Evolutionary conservation across 2,797 vertebrate genomes (phyloP).

Genomic region (Spinibarbus caldwelli): DNA sequence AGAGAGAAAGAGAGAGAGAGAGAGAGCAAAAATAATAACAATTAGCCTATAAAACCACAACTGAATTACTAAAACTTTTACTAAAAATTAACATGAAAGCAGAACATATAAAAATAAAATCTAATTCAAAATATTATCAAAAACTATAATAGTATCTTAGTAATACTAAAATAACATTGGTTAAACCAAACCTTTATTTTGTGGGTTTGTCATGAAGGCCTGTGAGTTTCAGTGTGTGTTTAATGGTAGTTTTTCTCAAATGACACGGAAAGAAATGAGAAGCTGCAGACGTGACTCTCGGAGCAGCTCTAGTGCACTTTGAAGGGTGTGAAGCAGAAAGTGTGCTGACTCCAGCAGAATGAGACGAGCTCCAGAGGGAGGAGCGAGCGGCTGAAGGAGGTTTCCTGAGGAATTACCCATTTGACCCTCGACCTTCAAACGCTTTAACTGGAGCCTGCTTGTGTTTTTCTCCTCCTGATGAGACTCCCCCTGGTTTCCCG

Average conservation of each 20-base stretch:
- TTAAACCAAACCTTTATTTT: not conserved
- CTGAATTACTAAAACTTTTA: too few species aligned
- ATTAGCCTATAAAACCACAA: too few species aligned
- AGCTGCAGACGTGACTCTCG: not conserved
- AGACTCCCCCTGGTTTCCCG: not conserved
- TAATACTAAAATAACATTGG: not conserved
- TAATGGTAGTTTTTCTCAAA: not conserved
- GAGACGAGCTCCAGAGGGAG: not conserved
- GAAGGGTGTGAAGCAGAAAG: not conserved
- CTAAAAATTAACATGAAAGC: too few species aligned
- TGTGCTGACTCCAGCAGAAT: not conserved
- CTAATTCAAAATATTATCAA: too few species aligned
- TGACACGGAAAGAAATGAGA: not conserved
- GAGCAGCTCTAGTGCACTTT: not conserved
- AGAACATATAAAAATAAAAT: too few species aligned
- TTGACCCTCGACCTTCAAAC: slow-evolving; percentile 16
- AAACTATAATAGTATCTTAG: not conserved
- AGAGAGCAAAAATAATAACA: too few species aligned
- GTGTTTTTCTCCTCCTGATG: not conserved
- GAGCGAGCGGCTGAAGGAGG: not conserved
- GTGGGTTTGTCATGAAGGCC: too few species aligned
- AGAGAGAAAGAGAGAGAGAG: too few species aligned
- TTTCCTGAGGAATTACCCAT: slow-evolving; percentile 16
- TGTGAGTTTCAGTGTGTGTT: too few species aligned
- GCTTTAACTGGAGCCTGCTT: not conserved